phyloP scores from a whole-genome alignment of 2,888 invertebrate species.

The Capitulum mitella region DNA sequence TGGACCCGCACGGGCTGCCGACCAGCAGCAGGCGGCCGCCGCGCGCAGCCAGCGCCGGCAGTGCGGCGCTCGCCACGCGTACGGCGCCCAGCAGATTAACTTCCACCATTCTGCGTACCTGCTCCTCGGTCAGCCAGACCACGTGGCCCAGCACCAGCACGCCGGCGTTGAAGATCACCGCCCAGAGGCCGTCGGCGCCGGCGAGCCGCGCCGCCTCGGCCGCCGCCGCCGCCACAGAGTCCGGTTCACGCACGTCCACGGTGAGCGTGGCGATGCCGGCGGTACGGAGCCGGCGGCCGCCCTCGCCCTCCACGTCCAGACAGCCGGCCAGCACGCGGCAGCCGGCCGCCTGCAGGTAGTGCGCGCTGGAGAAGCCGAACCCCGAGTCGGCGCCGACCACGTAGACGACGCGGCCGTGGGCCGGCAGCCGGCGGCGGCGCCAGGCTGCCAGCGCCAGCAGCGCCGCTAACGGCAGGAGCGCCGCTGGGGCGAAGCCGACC shows the following conservation, averaged over 20 bases:
- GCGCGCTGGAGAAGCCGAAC: conserved; percentile 64
- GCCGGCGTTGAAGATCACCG: conserved; percentile 83
- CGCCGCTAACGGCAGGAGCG: not conserved
- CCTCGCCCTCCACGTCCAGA: conserved; percentile 54
- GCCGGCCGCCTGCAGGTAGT: conserved; percentile 55
- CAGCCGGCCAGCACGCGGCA: conserved; percentile 71
- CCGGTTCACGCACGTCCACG: not conserved
- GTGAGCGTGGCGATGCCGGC: conserved; percentile 21
- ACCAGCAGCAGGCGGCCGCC: not conserved
- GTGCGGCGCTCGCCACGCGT: conserved; percentile 61
- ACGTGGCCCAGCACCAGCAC: conserved; percentile 83
- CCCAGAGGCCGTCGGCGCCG: conserved; percentile 52
- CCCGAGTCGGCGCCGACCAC: conserved; percentile 83
- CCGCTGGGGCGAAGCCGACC: no score
- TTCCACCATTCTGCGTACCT: conserved; percentile 60
- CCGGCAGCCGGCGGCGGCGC: not conserved
- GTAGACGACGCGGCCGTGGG: conserved; percentile 41
- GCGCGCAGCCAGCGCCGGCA: conserved; percentile 55
- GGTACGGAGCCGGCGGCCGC: conserved; percentile 51
- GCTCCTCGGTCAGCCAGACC: conserved; percentile 72
- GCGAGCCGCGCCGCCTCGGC: not conserved
- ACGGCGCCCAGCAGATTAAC: conserved; percentile 81
- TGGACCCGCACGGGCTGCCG: conserved; percentile 58
- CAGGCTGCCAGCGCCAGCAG: not conserved
- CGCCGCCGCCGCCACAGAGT: not conserved